Conservation (phyloP, 2,888 invertebrate genomes). For the Cyaniris semiargus region DNA sequence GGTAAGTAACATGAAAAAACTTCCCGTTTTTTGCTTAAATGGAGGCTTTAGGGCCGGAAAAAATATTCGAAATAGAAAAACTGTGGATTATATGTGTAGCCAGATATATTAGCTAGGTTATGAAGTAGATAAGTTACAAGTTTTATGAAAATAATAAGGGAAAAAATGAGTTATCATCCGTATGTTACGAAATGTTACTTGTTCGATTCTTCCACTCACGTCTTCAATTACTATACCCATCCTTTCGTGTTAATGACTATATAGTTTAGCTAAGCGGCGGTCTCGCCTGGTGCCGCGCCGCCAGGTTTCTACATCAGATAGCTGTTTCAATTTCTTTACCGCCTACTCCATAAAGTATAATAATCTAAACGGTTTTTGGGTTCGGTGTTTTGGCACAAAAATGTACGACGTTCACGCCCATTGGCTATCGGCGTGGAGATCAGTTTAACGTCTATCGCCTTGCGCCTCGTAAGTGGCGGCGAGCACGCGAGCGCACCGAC, state of each 20-base stretch:
- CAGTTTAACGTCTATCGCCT: neutral
- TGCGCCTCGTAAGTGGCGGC: neutral
- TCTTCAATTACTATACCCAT: neutral
- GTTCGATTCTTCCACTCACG: too few species aligned
- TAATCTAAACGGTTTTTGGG: neutral
- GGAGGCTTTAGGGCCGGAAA: too few species aligned
- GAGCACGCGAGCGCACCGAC: neutral
- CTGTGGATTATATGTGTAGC: too few species aligned
- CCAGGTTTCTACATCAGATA: neutral
- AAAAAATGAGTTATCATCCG: too few species aligned
- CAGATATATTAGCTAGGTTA: too few species aligned
- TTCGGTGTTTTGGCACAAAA: conserved; percentile 1
- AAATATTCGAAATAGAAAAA: too few species aligned
- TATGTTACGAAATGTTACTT: too few species aligned
- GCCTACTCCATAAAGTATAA: neutral
- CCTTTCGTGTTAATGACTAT: neutral
- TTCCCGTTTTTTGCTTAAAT: too few species aligned
- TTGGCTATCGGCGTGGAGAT: neutral
- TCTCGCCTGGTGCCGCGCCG: neutral
- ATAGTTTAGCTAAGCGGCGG: neutral
- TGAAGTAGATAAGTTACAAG: too few species aligned
- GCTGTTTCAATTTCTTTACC: neutral
- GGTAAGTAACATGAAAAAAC: too few species aligned
- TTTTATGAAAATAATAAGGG: too few species aligned
- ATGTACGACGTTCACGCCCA: neutral